Percentiles rank a stretch among this genome's conserved stretches.
Evolutionary conservation across 2,797 vertebrate species (phyloP).

Genomic region (Neopelma chrysocephalum): DNA sequence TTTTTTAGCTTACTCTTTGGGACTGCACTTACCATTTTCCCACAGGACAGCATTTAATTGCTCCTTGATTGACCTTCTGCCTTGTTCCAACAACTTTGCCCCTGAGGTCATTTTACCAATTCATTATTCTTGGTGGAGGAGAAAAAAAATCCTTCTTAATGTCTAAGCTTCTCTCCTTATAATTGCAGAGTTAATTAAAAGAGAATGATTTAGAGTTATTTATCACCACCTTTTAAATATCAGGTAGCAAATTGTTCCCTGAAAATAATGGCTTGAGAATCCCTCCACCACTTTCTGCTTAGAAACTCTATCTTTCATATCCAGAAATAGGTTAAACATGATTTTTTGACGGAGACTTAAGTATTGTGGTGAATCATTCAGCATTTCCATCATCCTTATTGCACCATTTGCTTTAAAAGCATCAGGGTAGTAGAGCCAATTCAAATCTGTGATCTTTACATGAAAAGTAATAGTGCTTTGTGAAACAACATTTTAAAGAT

Average conservation of each 20-base stretch:
- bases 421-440: not conserved
- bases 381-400: not conserved
- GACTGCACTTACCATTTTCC: conserved; percentile 30
- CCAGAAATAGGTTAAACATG: not conserved
- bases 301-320: not conserved
- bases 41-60: conserved; percentile 64
- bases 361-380: not conserved
- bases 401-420: not conserved
- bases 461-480: not conserved
- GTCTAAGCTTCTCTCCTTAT: conserved; percentile 21
- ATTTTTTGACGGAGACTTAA: not conserved
- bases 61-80: conserved; percentile 68
- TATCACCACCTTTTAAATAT: conserved; percentile 7
- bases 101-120: conserved; percentile 60
- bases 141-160: conserved; percentile 4
- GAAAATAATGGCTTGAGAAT: not conserved
- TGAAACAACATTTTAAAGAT: not conserved
- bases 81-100: conserved; percentile 72
- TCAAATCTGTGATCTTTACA: not conserved
- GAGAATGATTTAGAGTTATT: conserved; percentile 1
- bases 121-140: conserved; percentile 43
- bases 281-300: not conserved
- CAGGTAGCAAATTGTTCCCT: not conserved
- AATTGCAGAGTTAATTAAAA: conserved; percentile 18
- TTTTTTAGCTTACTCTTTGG: not conserved